A percentile compares a stretch with the other conserved stretches of the same genome.
Conservation (phyloP, 2,888 invertebrate species). For the Rhagonycha lutea region DNA sequence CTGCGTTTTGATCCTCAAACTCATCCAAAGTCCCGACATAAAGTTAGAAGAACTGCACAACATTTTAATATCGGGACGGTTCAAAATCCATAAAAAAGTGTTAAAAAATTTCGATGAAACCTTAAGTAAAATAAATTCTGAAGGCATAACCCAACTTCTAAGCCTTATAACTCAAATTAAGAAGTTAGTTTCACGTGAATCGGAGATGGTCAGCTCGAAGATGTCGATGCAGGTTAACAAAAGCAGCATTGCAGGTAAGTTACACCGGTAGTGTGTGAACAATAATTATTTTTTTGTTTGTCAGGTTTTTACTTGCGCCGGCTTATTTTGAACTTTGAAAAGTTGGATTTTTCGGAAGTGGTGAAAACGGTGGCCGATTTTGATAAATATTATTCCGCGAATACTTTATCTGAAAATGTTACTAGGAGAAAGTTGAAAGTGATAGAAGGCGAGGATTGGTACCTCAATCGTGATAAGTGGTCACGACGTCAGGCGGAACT, state of each 20-base stretch:
- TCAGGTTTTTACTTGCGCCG: constrained; percentile 81
- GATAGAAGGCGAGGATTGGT: constrained; percentile 33
- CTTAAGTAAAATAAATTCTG: constrained; percentile 62
- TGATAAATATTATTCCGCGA: constrained; percentile 64
- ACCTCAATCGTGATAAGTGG: constrained; percentile 70
- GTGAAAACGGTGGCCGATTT: constrained; percentile 74
- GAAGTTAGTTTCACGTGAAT: constrained; percentile 32
- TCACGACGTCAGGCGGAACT: constrained; percentile 87
- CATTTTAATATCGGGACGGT: constrained; percentile 66
- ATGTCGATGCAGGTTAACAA: constrained; percentile 57
- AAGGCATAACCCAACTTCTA: constrained; percentile 54
- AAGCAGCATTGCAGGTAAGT: constrained; percentile 69
- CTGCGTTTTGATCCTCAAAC: constrained; percentile 77
- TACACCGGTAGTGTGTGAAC: neutral
- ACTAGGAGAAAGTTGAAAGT: constrained; percentile 48
- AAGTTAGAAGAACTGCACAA: constrained; percentile 69
- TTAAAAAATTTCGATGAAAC: constrained; percentile 64
- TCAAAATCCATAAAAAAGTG: constrained; percentile 61
- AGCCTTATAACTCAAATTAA: constrained; percentile 45
- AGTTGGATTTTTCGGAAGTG: constrained; percentile 82
- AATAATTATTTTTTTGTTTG: constrained; percentile 48
- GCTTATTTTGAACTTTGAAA: constrained; percentile 80
- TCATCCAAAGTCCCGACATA: constrained; percentile 83
- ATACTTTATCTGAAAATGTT: constrained; percentile 43
- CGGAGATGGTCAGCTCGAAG: constrained; percentile 24